Evolutionary conservation across 1,140 invertebrate genomes (phyloP).

Genomic region (Orussus abietinus): DNA sequence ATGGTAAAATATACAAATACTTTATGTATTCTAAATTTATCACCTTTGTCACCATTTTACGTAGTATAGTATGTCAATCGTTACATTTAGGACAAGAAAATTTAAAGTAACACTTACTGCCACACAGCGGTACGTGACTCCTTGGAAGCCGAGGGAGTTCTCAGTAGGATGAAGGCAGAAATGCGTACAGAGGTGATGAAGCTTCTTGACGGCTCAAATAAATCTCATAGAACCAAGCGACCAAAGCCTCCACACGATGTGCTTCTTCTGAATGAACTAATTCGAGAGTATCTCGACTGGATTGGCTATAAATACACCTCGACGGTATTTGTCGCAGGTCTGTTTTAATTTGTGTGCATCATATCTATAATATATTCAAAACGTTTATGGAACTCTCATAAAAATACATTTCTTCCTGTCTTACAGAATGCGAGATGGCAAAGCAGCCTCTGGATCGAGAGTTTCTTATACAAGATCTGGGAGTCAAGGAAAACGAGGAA

Average conservation of each 20-base stretch:
- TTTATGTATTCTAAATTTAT: slow-evolving; percentile 6
- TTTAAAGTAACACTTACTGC: slow-evolving; percentile 1
- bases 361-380: slow-evolving; percentile 5
- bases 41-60: too few species aligned
- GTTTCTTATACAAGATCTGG: slow-evolving; percentile 40
- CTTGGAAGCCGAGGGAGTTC: slow-evolving; percentile 42
- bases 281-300: slow-evolving; percentile 53
- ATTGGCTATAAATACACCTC: slow-evolving; percentile 51
- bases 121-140: slow-evolving; percentile 47
- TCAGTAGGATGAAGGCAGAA: slow-evolving; percentile 47
- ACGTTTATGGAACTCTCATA: neutral
- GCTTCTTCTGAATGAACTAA: slow-evolving; percentile 47
- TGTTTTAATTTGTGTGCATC: slow-evolving; percentile 7
- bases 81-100: neutral
- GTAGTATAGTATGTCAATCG: neutral
- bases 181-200: slow-evolving; percentile 49
- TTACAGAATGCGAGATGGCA: slow-evolving; percentile 45
- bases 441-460: slow-evolving; percentile 42
- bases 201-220: slow-evolving; percentile 37
- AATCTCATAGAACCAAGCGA: slow-evolving; percentile 25
- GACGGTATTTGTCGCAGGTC: slow-evolving; percentile 45
- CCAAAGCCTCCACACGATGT: slow-evolving; percentile 40
- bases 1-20: slow-evolving; percentile 30
- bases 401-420: too few species aligned
- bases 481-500: slow-evolving; percentile 38